phyloP scores from a whole-genome alignment of 2,888 invertebrate genomes.

The Hermaeophaga mercurialis region DNA sequence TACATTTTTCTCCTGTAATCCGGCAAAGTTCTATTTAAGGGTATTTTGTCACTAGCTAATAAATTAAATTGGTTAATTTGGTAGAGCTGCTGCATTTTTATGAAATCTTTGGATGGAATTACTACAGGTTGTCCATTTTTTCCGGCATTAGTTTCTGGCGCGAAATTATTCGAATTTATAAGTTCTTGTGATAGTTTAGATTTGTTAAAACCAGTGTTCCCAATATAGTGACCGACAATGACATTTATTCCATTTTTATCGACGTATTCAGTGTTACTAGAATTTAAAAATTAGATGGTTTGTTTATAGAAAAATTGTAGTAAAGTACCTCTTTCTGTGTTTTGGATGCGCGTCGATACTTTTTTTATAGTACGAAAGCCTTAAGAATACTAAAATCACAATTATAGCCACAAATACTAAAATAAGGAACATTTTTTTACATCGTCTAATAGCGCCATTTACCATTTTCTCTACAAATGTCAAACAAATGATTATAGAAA shows the following conservation, averaged over 20 bases:
- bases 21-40: constrained; percentile 81
- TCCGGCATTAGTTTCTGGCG: constrained; percentile 76
- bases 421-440: constrained; percentile 48
- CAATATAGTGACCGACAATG: constrained; percentile 88
- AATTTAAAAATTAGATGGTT: no score
- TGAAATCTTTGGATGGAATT: constrained; percentile 73
- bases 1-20: constrained; percentile 84
- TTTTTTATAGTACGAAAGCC: constrained; percentile 34
- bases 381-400: constrained; percentile 46
- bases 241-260: constrained; percentile 79
- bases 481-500: not conserved
- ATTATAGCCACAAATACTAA: constrained; percentile 44
- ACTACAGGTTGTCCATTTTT: constrained; percentile 80
- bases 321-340: constrained; percentile 46
- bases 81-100: constrained; percentile 79
- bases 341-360: constrained; percentile 45
- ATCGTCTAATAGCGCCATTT: constrained; percentile 49
- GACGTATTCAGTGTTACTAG: constrained; percentile 72
- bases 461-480: constrained; percentile 47
- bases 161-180: constrained; percentile 77
- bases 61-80: constrained; percentile 87
- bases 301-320: no score
- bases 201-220: constrained; percentile 67
- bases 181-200: constrained; percentile 74
- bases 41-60: constrained; percentile 85